A percentile compares a stretch with the other conserved stretches of the same genome.
Evolutionary conservation across 2,888 invertebrate species (phyloP).

Genomic region (Sclerodermus sp.): DNA sequence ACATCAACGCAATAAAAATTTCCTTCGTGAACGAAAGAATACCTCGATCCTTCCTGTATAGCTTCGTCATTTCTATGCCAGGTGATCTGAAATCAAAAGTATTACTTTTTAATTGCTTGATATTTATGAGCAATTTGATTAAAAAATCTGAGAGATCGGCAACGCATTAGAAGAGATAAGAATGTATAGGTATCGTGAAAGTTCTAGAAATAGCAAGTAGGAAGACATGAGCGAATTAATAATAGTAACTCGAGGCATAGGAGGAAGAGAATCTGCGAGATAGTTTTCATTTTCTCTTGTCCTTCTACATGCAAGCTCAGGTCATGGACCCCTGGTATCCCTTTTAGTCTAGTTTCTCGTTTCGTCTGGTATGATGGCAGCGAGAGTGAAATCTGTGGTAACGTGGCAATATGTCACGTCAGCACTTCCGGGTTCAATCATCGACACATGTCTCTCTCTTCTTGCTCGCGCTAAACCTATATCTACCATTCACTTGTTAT

Average conservation of each 20-base stretch:
- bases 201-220: slow-evolving; percentile 13
- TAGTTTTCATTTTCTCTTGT: slow-evolving; percentile 25
- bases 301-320: slow-evolving; percentile 21
- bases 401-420: slow-evolving; percentile 11
- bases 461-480: slow-evolving; percentile 1
- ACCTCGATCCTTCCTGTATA: slow-evolving; percentile 74
- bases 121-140: no score
- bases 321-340: slow-evolving; percentile 33
- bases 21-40: slow-evolving; percentile 79
- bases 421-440: slow-evolving; percentile 23
- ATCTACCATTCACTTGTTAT: no score
- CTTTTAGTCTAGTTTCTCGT: slow-evolving; percentile 24
- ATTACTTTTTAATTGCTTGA: no score
- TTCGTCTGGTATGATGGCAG: slow-evolving; percentile 14
- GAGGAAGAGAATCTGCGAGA: slow-evolving; percentile 17
- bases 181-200: neutral
- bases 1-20: slow-evolving; percentile 84
- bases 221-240: slow-evolving; percentile 30
- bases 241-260: slow-evolving; percentile 31
- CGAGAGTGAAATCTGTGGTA: slow-evolving; percentile 15
- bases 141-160: slow-evolving; percentile 9
- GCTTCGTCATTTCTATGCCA: slow-evolving; percentile 85
- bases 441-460: slow-evolving; percentile 12
- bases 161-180: slow-evolving; percentile 8
- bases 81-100: slow-evolving; percentile 66